phyloP scores from a whole-genome alignment of 1,140 invertebrate species.

The Druon quercuslanigerum region DNA sequence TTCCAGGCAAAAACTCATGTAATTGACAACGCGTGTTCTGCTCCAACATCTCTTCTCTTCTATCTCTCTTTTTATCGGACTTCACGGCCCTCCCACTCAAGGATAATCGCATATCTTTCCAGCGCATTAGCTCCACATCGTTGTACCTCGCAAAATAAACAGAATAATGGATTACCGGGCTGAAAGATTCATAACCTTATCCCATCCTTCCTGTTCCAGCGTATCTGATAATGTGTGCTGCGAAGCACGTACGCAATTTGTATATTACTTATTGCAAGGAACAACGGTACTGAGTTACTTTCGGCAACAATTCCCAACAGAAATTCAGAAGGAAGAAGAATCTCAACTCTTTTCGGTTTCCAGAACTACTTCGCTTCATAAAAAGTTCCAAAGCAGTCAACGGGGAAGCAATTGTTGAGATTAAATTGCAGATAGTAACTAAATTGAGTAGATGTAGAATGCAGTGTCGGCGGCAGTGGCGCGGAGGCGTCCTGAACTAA shows the following conservation, averaged over 20 bases:
- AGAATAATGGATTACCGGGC: conserved; percentile 11
- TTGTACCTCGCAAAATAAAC: neutral
- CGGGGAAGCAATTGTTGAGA: too few species aligned
- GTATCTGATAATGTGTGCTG: neutral
- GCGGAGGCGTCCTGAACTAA: too few species aligned
- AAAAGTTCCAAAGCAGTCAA: too few species aligned
- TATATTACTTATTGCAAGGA: conserved; percentile 3
- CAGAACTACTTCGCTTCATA: too few species aligned
- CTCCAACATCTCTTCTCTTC: conserved; percentile 27
- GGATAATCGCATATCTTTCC: conserved; percentile 14
- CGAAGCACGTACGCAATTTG: conserved; percentile 26
- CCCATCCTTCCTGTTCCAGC: neutral
- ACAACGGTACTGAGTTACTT: neutral
- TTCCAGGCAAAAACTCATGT: conserved; percentile 53
- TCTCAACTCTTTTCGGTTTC: neutral
- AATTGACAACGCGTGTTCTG: conserved; percentile 61
- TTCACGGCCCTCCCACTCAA: neutral
- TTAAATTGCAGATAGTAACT: too few species aligned
- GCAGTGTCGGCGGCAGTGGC: too few species aligned
- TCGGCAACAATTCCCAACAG: neutral
- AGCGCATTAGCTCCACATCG: conserved; percentile 9
- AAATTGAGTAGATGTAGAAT: too few species aligned
- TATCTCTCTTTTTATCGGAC: neutral
- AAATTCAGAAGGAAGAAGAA: neutral
- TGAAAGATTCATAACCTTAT: conserved; percentile 22